phyloP scores from a whole-genome alignment of 2,113 vertebrate genomes.

The Pelecanoides urinatrix region DNA sequence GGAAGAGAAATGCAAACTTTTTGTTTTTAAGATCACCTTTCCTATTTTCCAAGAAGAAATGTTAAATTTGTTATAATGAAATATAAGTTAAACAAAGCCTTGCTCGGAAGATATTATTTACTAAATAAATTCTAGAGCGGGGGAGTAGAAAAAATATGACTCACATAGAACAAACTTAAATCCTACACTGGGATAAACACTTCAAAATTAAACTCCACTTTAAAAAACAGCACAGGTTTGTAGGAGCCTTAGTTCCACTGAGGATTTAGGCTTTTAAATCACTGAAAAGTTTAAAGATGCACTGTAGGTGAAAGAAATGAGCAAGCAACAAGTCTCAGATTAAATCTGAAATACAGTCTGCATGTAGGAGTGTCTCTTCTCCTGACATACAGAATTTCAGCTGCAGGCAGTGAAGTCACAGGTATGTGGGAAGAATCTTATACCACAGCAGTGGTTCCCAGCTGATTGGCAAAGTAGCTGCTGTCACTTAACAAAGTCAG shows the following conservation, averaged over 20 bases:
- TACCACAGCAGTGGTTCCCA: background rate
- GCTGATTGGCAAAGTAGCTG: background rate
- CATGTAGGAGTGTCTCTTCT: conserved; percentile 44
- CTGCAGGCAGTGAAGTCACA: conserved; percentile 29
- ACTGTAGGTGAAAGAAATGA: background rate
- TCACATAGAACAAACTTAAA: background rate
- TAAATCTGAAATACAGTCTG: background rate
- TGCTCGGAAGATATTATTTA: background rate
- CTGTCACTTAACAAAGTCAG: background rate
- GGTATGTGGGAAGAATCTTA: conserved; percentile 19
- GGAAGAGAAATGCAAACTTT: background rate
- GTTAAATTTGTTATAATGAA: background rate
- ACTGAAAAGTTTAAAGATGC: background rate
- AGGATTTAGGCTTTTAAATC: background rate
- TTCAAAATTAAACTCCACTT: background rate
- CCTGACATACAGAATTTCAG: background rate
- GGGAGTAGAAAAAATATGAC: conserved; percentile 3
- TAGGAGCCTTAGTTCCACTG: background rate
- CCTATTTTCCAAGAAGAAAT: background rate
- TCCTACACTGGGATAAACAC: background rate
- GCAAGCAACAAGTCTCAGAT: background rate
- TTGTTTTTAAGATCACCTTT: background rate
- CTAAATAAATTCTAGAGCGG: conserved; percentile 4
- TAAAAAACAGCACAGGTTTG: background rate
- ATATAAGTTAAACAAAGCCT: background rate